phyloP scores from a whole-genome alignment of 2,797 vertebrate species.

The Carcharodon carcharias region DNA sequence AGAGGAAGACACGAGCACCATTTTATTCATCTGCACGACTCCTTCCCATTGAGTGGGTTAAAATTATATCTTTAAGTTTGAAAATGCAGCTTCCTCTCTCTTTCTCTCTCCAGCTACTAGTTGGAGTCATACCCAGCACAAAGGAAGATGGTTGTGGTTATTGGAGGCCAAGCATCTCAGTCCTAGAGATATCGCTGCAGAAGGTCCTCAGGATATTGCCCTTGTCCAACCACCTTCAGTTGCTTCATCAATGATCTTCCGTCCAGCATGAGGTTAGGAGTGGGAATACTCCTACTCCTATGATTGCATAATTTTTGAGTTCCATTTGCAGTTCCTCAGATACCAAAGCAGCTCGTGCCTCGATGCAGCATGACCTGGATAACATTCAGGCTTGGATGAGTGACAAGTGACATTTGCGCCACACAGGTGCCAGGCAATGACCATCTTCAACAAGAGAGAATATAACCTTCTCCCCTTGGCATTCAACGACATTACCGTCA shows the following conservation, averaged over 20 bases:
- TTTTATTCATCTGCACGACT: neutral
- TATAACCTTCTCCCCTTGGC: neutral
- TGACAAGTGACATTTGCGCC: neutral
- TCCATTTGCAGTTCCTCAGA: neutral
- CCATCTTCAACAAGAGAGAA: neutral
- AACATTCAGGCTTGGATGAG: neutral
- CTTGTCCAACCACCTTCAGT: neutral
- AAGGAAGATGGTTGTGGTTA: neutral
- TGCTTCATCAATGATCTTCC: neutral
- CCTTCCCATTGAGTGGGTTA: neutral
- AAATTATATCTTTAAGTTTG: neutral
- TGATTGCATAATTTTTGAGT: neutral
- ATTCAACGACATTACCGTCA: neutral
- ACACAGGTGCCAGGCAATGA: neutral
- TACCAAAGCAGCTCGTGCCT: neutral
- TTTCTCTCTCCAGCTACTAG: too few relatives aligned
- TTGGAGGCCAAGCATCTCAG: neutral
- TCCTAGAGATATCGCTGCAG: neutral
- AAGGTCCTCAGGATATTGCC: neutral
- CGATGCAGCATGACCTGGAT: neutral
- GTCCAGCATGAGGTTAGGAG: neutral
- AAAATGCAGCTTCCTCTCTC: neutral
- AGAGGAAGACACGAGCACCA: neutral
- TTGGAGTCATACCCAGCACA: neutral
- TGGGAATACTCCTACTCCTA: neutral